phyloP scores from a whole-genome alignment of 2,797 vertebrate genomes.

The Sternarchorhynchus goeldii region DNA sequence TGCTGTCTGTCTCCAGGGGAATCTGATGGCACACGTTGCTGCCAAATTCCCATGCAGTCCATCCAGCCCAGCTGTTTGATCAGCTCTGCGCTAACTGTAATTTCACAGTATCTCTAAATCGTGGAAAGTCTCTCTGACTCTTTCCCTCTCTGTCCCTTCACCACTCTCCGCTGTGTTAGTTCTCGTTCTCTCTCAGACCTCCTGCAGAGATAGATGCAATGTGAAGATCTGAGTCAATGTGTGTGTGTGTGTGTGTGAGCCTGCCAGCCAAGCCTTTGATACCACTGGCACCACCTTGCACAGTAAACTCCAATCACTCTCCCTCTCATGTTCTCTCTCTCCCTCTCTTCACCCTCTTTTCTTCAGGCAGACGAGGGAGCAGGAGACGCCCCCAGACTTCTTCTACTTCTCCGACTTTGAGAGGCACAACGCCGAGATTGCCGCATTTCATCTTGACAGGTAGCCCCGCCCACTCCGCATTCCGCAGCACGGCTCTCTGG shows the following conservation, averaged over 20 bases:
- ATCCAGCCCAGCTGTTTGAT: constrained; percentile 17
- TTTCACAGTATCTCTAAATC: constrained; percentile 6
- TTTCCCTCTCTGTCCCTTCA: not conserved
- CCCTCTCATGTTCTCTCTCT: not conserved
- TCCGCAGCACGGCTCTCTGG: no score
- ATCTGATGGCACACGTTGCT: not conserved
- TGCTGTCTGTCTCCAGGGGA: not conserved
- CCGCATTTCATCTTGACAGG: constrained; percentile 97
- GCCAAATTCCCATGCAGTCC: constrained; percentile 11
- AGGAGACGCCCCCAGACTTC: constrained; percentile 95
- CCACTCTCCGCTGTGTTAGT: not conserved
- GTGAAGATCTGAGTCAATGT: constrained; percentile 19
- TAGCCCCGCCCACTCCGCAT: constrained; percentile 63
- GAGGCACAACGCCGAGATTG: constrained; percentile 94
- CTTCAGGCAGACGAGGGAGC: constrained; percentile 89
- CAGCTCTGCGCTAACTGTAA: constrained; percentile 32
- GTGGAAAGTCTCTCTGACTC: not conserved
- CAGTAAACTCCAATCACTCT: not conserved
- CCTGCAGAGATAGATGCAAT: constrained; percentile 25
- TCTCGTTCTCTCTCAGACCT: constrained; percentile 3
- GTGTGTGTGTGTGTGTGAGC: not conserved
- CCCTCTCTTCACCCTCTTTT: not conserved
- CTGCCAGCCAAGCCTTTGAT: constrained; percentile 17
- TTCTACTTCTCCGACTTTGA: constrained; percentile 99
- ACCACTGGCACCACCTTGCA: not conserved